Conservation (phyloP, 1,140 invertebrate genomes). For the Scaptomyza hsui region DNA sequence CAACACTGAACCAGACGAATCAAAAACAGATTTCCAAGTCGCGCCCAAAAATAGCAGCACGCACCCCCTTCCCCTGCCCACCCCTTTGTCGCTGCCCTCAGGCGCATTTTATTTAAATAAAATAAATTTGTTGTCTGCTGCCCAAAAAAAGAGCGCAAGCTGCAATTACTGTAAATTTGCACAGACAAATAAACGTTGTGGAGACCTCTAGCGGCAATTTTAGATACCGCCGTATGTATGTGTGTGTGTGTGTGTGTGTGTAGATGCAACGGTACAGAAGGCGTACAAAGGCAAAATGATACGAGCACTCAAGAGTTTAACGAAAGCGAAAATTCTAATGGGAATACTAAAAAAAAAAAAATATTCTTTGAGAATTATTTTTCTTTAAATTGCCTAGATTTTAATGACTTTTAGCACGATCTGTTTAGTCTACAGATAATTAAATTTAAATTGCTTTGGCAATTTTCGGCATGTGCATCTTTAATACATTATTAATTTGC, state of each 20-base stretch:
- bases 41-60: constrained; percentile 67
- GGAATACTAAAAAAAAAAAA: too few species aligned
- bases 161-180: constrained; percentile 68
- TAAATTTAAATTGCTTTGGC: too few species aligned
- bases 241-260: background rate
- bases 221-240: background rate
- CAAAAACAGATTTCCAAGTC: constrained; percentile 53
- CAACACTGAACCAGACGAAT: constrained; percentile 29
- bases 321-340: background rate
- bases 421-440: too few species aligned
- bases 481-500: too few species aligned
- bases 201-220: background rate
- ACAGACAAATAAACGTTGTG: constrained; percentile 44
- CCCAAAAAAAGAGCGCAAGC: constrained; percentile 35
- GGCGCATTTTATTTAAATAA: constrained; percentile 74
- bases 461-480: too few species aligned
- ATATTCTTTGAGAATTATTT: too few species aligned
- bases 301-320: background rate
- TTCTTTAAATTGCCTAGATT: too few species aligned
- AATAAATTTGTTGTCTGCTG: constrained; percentile 71
- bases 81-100: constrained; percentile 34
- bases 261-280: background rate
- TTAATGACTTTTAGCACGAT: too few species aligned
- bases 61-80: background rate
- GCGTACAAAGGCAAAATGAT: too few species aligned